Conservation (phyloP, 2,888 invertebrate species). For the Shargacucullia verbasci region DNA sequence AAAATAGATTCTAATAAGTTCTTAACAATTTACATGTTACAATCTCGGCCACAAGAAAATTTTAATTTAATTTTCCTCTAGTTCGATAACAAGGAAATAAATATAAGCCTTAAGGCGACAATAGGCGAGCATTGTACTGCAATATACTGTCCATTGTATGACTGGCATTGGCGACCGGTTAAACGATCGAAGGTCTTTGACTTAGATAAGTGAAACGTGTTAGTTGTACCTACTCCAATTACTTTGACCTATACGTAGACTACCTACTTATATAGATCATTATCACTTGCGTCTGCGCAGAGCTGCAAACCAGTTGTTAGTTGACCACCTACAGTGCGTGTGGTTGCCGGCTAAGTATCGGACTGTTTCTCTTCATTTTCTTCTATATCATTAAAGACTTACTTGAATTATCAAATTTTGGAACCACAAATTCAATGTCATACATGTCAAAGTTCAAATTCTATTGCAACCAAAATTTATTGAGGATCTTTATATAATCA, state of each 20-base stretch:
- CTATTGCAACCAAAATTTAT: too few species aligned
- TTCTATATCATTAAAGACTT: too few species aligned
- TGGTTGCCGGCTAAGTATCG: too few species aligned
- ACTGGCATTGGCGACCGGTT: conserved; percentile 74
- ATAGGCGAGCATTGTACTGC: conserved; percentile 59
- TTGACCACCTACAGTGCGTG: not conserved
- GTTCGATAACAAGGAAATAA: conserved; percentile 53
- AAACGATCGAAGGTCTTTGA: conserved; percentile 73
- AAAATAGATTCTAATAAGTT: too few species aligned
- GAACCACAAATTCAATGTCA: too few species aligned
- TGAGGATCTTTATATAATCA: too few species aligned
- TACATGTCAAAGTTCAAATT: too few species aligned
- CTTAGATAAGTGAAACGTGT: conserved; percentile 61
- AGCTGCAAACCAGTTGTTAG: too few species aligned
- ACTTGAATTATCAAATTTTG: too few species aligned
- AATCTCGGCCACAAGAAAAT: conserved; percentile 1
- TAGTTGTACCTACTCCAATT: conserved; percentile 46
- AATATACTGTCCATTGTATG: conserved; percentile 71
- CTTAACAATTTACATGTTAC: too few species aligned
- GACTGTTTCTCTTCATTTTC: too few species aligned
- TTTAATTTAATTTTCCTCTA: conserved; percentile 34
- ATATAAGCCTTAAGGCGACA: conserved; percentile 53
- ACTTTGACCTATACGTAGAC: conserved; percentile 35
- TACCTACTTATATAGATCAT: not conserved
- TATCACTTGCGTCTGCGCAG: not conserved